These are phyloP conservation scores for Osmoderma eremita DNA, from an alignment of 2,888 invertebrate species.

Conservation along the genomic window DNA sequence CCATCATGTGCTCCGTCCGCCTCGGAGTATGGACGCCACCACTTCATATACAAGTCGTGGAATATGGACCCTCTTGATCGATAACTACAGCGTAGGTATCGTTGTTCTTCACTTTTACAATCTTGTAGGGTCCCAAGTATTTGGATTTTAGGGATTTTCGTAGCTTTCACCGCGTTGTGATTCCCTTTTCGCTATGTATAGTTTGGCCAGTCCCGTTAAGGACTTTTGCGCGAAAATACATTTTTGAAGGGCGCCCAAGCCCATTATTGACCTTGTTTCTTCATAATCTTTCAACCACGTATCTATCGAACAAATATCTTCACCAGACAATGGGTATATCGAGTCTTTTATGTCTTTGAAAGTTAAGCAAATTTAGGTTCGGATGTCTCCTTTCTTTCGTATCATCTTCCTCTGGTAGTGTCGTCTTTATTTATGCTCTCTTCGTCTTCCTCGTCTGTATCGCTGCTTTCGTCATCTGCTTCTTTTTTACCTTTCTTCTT, in stretches of 20 bases:
- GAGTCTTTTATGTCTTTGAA: background rate
- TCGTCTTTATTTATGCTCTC: background rate
- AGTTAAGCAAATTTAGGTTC: background rate
- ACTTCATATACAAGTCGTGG: too few species aligned
- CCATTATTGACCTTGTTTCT: too few species aligned
- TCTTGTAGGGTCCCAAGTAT: too few species aligned
- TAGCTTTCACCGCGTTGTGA: background rate
- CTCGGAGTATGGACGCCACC: too few species aligned
- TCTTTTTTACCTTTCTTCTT: background rate
- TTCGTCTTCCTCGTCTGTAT: conserved; percentile 2
- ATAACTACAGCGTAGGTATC: too few species aligned
- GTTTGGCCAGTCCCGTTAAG: background rate
- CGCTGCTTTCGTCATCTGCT: background rate
- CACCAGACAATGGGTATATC: background rate
- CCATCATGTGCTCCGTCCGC: too few species aligned
- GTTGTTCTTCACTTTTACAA: too few species aligned
- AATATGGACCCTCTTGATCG: too few species aligned
- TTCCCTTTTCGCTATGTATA: background rate
- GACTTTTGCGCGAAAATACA: background rate
- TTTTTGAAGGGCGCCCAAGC: background rate
- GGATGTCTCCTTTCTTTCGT: background rate
- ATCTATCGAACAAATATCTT: background rate
- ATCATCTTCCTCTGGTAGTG: background rate
- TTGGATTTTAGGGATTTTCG: background rate
- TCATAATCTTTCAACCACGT: background rate